A percentile compares a stretch with the other conserved stretches of the same genome.
These are phyloP conservation scores for Psittacula cyanocephala DNA, from an alignment of 2,113 vertebrate genomes.

Conservation along the genomic window DNA sequence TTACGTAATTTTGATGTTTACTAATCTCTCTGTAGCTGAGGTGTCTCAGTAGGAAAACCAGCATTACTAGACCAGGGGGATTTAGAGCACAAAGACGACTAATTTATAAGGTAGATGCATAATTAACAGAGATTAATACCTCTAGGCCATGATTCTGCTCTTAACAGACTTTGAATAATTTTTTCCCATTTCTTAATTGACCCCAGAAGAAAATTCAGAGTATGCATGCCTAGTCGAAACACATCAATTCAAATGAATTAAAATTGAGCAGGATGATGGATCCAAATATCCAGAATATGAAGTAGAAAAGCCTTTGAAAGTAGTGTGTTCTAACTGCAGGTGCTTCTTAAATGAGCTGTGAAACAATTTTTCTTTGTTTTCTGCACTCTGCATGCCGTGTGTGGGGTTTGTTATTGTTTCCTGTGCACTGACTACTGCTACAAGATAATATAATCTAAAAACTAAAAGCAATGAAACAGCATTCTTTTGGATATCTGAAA, in stretches of 20 bases:
- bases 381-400: fast-evolving
- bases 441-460: neutral
- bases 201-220: neutral
- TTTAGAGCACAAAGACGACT: neutral
- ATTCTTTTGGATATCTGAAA: neutral
- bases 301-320: neutral
- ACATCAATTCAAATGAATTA: neutral
- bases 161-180: neutral
- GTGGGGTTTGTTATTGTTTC: neutral
- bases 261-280: neutral
- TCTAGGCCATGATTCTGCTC: neutral
- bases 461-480: neutral
- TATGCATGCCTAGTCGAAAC: fast-evolving
- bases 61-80: neutral
- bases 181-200: neutral
- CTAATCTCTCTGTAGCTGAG: neutral
- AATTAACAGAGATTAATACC: neutral
- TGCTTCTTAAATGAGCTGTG: neutral
- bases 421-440: neutral
- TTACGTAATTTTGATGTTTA: neutral
- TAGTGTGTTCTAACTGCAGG: neutral
- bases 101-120: neutral
- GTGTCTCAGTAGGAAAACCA: neutral
- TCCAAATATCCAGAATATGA: neutral
- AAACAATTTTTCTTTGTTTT: neutral